A percentile compares a stretch with the other conserved stretches of the same genome.
These are phyloP conservation scores for Apteryx mantelli DNA, from an alignment of 2,113 vertebrate genomes.

Conservation along the genomic window DNA sequence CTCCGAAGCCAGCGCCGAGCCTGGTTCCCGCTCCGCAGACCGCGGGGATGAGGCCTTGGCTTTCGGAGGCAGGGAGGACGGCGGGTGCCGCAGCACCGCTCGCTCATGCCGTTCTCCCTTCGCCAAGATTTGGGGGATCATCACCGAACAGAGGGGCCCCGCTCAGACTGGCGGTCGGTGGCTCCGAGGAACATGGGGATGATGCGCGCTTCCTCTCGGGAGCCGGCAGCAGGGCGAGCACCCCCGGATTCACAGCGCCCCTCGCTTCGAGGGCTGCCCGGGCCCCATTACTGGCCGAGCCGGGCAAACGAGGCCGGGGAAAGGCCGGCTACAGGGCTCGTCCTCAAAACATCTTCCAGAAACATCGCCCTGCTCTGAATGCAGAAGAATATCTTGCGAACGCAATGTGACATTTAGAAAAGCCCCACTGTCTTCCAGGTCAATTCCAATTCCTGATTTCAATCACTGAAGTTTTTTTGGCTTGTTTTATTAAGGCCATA, in stretches of 20 bases:
- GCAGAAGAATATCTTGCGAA: neutral
- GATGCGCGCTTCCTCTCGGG: neutral
- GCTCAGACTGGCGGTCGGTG: too few species aligned
- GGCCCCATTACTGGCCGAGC: too few species aligned
- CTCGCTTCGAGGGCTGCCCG: neutral
- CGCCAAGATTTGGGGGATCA: neutral
- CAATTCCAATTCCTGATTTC: neutral
- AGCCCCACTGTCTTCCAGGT: neutral
- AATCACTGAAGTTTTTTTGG: neutral
- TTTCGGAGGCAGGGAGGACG: neutral
- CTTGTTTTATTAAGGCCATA: neutral
- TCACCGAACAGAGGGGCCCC: neutral
- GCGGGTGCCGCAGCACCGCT: neutral
- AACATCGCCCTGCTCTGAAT: fast-evolving
- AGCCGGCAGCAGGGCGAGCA: neutral
- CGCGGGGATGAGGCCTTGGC: neutral
- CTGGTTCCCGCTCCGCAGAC: neutral
- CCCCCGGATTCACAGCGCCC: neutral
- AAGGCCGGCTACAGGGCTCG: too few species aligned
- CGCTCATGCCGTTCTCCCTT: neutral
- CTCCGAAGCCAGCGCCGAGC: too few species aligned
- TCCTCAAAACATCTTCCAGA: neutral
- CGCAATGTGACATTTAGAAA: neutral
- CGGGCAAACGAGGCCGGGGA: too few species aligned
- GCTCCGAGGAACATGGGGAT: too few species aligned